These are phyloP conservation scores for Drosophila biarmipes DNA, from an alignment of 1,140 invertebrate genomes.

Conservation along the genomic window DNA sequence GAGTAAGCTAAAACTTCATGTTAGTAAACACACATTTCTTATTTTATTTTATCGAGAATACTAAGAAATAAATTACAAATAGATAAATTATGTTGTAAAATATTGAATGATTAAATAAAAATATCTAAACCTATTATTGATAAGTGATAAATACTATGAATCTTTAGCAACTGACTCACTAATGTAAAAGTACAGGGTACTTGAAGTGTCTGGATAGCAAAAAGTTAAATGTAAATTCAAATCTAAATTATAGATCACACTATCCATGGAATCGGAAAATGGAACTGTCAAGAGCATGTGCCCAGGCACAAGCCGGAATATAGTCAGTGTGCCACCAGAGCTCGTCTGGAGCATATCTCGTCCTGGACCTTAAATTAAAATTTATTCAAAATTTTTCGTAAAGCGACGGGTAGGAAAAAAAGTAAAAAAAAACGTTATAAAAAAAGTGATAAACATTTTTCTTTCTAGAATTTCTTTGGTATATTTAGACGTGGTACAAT, in stretches of 20 bases:
- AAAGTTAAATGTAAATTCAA: too few species aligned
- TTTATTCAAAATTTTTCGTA: not conserved
- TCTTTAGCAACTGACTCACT: too few species aligned
- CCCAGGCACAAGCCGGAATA: not conserved
- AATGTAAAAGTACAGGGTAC: too few species aligned
- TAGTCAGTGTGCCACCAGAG: conserved; percentile 28
- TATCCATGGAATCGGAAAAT: not conserved
- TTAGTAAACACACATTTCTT: too few species aligned
- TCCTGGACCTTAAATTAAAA: not conserved
- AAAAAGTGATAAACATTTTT: not conserved
- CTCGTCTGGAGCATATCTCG: conserved; percentile 20
- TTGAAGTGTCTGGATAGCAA: too few species aligned
- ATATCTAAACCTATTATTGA: too few species aligned
- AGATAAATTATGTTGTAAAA: too few species aligned
- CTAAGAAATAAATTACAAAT: too few species aligned
- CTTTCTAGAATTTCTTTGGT: not conserved
- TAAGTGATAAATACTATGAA: too few species aligned
- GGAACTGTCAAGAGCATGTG: not conserved
- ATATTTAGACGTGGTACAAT: not conserved
- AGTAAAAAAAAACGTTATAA: not conserved
- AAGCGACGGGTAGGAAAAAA: not conserved
- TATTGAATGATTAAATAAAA: too few species aligned
- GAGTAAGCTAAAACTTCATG: too few species aligned
- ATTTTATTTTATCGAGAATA: too few species aligned
- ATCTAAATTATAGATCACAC: not conserved